Evolutionary conservation across 2,888 invertebrate genomes (phyloP), one percentile per base, ranked within the genome.

Genomic region (Campopleginae sp.): DNA sequence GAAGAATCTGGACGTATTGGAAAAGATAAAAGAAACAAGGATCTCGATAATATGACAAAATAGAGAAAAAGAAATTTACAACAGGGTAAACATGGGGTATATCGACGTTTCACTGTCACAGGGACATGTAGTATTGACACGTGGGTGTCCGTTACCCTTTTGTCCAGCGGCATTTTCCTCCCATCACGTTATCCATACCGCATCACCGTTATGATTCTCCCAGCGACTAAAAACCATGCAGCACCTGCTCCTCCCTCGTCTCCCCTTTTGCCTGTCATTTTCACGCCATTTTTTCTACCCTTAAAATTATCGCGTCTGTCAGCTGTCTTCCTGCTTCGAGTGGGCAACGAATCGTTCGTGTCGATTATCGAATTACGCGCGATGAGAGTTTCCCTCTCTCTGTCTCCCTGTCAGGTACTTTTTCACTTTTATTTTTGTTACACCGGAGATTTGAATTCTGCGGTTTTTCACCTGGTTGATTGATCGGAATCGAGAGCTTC

Each of bases 311-410:
- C 75, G 82, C 80, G 75, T 84, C 76, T 61, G 80, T 86, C 83
- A 83, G 75, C 80, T 51, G 81, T 46, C 72, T 71, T 51, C 68
- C 71, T 70, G 65, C 68, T 71, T 33, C 63, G 70, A 70, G 65
- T 74, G 80, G 87, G 83, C 84, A 85, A 84, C 82, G 68, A 68
- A 44, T 82, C 85, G 78, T 63, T 80, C 82, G 80, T 76, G 75
- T 76, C 81, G 83, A 74, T 72, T 80, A 86, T 87, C 86, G 84
- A 86, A 86, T 87, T 86, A 87, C 86, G 38, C 86, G 38, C 70
- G 46, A 74, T 33, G 10, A 54, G 42, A 54, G 42, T 71, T 38
- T 33, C 63, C 58, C 75, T 42, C n/a, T 74, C 51, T 48, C 46
- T 70, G 27, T 78, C 14, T 23, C 44, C 38, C 44, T 66, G 33